A percentile compares a stretch with the other conserved stretches of the same genome.
Conservation (phyloP, 2,797 vertebrate genomes). For the Danio choprae region DNA sequence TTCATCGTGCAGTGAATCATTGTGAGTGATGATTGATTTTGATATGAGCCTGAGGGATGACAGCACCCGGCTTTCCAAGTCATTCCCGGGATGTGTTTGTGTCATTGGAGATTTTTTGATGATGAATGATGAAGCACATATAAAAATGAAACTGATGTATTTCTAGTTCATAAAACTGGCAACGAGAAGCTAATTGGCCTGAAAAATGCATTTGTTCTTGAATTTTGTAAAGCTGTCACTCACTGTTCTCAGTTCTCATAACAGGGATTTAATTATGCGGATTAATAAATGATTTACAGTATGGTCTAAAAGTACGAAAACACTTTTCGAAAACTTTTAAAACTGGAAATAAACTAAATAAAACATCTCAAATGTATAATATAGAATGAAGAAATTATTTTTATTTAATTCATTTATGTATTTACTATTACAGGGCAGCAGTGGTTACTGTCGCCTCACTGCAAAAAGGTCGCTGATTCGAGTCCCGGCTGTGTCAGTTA, state of each 20-base stretch:
- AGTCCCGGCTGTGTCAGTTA: no score
- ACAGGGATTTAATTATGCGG: conserved; percentile 21
- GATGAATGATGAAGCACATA: conserved; percentile 43
- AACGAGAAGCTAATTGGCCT: conserved; percentile 28
- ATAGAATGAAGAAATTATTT: no score
- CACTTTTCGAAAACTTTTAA: no score
- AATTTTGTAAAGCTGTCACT: conserved; percentile 13
- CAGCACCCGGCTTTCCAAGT: conserved; percentile 41
- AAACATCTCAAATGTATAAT: no score
- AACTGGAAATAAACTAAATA: no score
- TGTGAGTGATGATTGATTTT: conserved; percentile 45
- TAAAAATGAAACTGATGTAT: conserved; percentile 29
- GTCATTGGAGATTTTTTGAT: conserved; percentile 41
- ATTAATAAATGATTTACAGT: conserved; percentile 7
- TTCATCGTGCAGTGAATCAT: conserved; percentile 41
- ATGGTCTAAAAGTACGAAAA: not conserved
- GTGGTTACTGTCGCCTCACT: no score
- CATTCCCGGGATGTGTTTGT: conserved; percentile 40
- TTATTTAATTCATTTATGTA: no score
- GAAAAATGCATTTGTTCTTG: conserved; percentile 20
- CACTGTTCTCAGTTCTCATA: conserved; percentile 12
- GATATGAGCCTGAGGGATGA: conserved; percentile 48
- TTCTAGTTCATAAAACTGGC: conserved; percentile 30
- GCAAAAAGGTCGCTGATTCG: no score
- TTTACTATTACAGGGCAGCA: no score